Evolutionary conservation across 1,140 invertebrate species (phyloP).

Genomic region (Phymastichus coffea): DNA sequence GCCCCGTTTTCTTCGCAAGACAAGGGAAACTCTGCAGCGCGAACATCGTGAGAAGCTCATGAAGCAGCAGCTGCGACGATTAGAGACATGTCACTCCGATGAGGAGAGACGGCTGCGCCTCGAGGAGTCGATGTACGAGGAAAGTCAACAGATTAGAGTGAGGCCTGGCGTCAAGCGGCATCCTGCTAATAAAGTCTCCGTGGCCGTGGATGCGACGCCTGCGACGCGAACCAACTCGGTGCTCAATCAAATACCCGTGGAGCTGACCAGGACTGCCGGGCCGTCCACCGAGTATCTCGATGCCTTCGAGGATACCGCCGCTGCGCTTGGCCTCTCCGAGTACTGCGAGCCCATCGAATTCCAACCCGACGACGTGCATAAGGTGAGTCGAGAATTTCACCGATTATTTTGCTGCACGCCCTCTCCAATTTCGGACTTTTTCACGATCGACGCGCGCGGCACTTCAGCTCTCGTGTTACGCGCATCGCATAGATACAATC

Average conservation of each 20-base stretch:
- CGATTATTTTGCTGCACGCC: no score
- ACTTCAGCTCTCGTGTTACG: no score
- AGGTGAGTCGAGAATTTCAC: neutral
- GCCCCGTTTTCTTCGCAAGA: conserved; percentile 62
- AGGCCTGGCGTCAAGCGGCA: conserved; percentile 20
- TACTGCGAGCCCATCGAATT: conserved; percentile 25
- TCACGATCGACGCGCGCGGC: no score
- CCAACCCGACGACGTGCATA: neutral
- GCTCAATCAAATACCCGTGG: conserved; percentile 73
- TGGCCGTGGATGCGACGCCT: conserved; percentile 75
- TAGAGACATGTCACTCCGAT: conserved; percentile 43
- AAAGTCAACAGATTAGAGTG: conserved; percentile 39
- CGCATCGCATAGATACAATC: no score
- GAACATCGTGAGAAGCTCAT: conserved; percentile 55
- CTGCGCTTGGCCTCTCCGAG: neutral
- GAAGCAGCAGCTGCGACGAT: conserved; percentile 53
- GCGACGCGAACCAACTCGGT: conserved; percentile 69
- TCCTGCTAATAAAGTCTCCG: conserved; percentile 67
- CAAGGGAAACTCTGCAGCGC: conserved; percentile 48
- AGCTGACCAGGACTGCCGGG: conserved; percentile 53
- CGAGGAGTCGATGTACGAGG: conserved; percentile 41
- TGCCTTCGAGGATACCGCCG: neutral
- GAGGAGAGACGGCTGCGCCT: conserved; percentile 37
- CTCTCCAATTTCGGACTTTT: no score
- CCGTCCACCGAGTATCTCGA: neutral